phyloP scores from a whole-genome alignment of 2,797 vertebrate species.

The Bothrops alternatus region DNA sequence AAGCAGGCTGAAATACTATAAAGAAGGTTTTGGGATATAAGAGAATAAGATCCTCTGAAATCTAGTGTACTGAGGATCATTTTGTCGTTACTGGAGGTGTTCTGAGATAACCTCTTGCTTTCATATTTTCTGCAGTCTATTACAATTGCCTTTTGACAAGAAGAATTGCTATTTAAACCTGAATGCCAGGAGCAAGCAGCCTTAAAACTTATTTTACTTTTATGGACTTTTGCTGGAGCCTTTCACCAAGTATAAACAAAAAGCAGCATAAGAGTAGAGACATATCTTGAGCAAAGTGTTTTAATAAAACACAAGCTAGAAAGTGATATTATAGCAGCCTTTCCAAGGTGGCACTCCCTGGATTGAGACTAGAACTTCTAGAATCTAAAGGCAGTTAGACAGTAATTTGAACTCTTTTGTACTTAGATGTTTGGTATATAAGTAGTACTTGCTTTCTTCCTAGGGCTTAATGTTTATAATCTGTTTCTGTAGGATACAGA shows the following conservation, averaged over 20 bases:
- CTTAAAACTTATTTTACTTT: neutral
- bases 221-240: neutral
- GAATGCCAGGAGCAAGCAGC: neutral
- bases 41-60: neutral
- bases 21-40: neutral
- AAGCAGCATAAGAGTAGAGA: neutral
- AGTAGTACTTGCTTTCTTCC: conserved; percentile 3
- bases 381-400: neutral
- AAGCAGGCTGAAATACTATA: neutral
- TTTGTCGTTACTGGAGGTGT: neutral
- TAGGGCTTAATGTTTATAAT: conserved; percentile 1
- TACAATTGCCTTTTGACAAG: neutral
- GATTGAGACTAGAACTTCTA: neutral
- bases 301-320: neutral
- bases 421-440: neutral
- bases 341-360: neutral
- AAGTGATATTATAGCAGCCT: neutral
- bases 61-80: neutral
- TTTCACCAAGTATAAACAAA: neutral
- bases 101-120: neutral
- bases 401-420: neutral
- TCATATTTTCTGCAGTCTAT: neutral
- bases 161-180: neutral
- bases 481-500: neutral
- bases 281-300: neutral